Evolutionary conservation across 1,140 invertebrate genomes (phyloP).

Genomic region (Tetragonula clypearis): DNA sequence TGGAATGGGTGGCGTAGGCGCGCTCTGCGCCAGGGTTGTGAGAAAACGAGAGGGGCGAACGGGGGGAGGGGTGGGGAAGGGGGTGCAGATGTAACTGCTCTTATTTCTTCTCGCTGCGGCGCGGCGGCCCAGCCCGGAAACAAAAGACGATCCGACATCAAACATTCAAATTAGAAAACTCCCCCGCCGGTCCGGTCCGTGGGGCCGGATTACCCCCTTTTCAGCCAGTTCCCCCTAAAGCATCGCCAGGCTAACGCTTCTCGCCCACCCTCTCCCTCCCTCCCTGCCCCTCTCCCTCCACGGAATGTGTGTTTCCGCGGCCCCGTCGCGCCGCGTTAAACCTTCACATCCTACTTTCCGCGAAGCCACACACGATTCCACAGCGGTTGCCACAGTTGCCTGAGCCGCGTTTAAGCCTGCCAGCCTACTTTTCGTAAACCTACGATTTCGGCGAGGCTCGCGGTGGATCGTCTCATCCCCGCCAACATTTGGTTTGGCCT

Average conservation of each 20-base stretch:
- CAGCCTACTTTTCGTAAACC: constrained; percentile 42
- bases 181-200: constrained; percentile 46
- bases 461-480: neutral
- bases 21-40: neutral
- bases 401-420: constrained; percentile 34
- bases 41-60: neutral
- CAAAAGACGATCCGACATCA: constrained; percentile 70
- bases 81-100: constrained; percentile 52
- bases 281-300: neutral
- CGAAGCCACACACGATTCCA: constrained; percentile 44
- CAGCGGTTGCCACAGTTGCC: constrained; percentile 26
- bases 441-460: constrained; percentile 25
- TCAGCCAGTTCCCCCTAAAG: neutral
- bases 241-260: neutral
- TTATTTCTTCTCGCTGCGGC: constrained; percentile 54
- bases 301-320: neutral
- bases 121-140: constrained; percentile 47
- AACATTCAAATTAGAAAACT: constrained; percentile 73
- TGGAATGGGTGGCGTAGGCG: neutral
- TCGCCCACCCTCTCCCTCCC: neutral
- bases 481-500: too few relatives aligned
- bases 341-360: constrained; percentile 32
- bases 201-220: constrained; percentile 46
- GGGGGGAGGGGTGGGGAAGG: neutral
- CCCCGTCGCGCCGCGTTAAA: constrained; percentile 21